Evolutionary conservation across 2,113 vertebrate species (phyloP), one percentile per base, ranked within the genome.

Genomic region (Oncorhynchus masou): DNA sequence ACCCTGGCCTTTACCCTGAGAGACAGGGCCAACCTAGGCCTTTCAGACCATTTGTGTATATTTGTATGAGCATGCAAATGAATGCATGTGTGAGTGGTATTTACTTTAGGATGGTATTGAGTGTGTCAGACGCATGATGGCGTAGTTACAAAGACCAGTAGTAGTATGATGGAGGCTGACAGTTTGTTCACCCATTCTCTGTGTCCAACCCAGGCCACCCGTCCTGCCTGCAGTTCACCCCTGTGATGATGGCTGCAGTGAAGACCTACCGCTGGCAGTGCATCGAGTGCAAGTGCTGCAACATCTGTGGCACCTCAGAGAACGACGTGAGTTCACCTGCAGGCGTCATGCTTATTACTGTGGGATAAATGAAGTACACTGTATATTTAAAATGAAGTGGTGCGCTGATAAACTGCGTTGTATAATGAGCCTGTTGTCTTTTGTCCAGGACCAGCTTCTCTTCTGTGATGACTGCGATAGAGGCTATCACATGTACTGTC

Each of bases 261-360:
- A 98, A 98, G 93, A 99, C 96, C 2, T 99, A 97, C 81, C 97
- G 95, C 84, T 99, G 97, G 97, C 97, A 99, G 82, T 98, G 97
- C 90, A 99, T 99, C 27, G 97, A 99, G 89, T 98, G 97, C 93
- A 99, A 99, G 85, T 99, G 97, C 89, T 99, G 97, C 90, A 98
- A 99, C 86, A 94, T 98, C 78, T 99, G 97, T 0, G 97, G 97
- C 78, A 98, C 96, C 59, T 99, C 96, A 0, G 97, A 98, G 92
- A 99, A 99, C 0, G 97, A 98, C 0, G 96, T 98, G 87, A 92
- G 96, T 92, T 62, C 2, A 22, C 59, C 59, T 22, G 19, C 59
- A 57, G 54, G 19, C 15, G 1, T 45, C 39, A 45, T 45, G 13
- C 34, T 3, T 29, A 54, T 6, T 16, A 74, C 15, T 65, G 27